Conservation (phyloP, 2,113 vertebrate genomes). For the Narcine bancroftii region DNA sequence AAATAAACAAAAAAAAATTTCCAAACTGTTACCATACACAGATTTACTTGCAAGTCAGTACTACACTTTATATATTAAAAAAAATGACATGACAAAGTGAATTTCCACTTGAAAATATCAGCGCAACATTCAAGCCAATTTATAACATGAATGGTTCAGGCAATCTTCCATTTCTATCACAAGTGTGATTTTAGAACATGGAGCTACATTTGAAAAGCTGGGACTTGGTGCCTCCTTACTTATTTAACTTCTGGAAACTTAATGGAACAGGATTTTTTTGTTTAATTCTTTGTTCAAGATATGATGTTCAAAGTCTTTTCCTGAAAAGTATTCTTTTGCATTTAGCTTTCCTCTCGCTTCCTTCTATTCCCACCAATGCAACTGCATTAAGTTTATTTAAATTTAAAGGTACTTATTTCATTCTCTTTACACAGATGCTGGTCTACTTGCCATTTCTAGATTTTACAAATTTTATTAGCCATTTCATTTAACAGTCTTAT, state of each 20-base stretch:
- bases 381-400: too few species aligned
- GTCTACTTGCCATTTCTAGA: too few species aligned
- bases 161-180: background rate
- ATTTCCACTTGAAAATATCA: background rate
- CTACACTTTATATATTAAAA: background rate
- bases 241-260: background rate
- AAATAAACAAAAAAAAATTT: background rate
- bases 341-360: background rate
- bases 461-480: too few species aligned
- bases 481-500: too few species aligned
- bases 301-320: background rate
- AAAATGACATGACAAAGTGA: background rate
- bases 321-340: background rate
- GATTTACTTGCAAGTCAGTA: background rate
- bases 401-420: too few species aligned
- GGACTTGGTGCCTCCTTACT: background rate
- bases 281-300: background rate
- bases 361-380: too few species aligned
- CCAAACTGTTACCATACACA: background rate
- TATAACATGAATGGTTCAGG: background rate
- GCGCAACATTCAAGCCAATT: background rate
- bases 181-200: background rate
- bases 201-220: background rate
- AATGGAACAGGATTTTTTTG: background rate
- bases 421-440: too few species aligned